Evolutionary conservation across 2,113 vertebrate species (phyloP).

Genomic region (Shinisaurus crocodilurus): DNA sequence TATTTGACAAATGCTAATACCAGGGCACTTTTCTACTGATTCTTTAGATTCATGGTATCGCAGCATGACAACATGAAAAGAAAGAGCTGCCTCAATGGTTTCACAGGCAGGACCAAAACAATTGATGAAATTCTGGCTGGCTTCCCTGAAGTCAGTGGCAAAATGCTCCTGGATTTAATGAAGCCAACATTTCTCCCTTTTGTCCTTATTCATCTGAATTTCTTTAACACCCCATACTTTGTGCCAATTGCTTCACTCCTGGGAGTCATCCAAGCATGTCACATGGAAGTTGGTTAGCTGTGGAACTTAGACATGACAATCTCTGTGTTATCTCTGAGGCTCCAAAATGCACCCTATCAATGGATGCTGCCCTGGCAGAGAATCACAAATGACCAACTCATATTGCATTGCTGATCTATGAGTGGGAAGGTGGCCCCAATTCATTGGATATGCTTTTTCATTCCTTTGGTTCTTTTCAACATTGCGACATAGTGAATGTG

Average conservation of each 20-base stretch:
- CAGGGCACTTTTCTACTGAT: neutral
- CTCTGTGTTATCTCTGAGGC: neutral
- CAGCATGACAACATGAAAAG: constrained; percentile 14
- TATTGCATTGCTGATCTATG: neutral
- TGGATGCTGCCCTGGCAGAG: neutral
- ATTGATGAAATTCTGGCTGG: constrained; percentile 3
- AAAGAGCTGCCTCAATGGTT: constrained; percentile 7
- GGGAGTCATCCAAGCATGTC: neutral
- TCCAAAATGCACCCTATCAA: neutral
- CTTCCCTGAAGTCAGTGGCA: constrained; percentile 5
- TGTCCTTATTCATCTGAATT: constrained; percentile 1
- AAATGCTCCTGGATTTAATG: neutral
- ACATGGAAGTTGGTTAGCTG: neutral
- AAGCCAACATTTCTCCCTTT: neutral
- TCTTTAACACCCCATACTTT: neutral
- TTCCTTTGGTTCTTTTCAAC: neutral
- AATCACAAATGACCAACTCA: neutral
- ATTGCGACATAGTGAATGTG: neutral
- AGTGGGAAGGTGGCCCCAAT: neutral
- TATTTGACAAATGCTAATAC: constrained; percentile 22
- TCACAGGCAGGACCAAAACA: constrained; percentile 5
- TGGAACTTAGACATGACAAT: neutral
- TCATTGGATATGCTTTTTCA: neutral
- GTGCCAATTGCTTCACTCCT: neutral
- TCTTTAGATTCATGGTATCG: constrained; percentile 11